A percentile compares a stretch with the other conserved stretches of the same genome.
These are phyloP conservation scores for Lagorchestes hirsutus DNA, from an alignment of 2,797 vertebrate species.

Conservation along the genomic window DNA sequence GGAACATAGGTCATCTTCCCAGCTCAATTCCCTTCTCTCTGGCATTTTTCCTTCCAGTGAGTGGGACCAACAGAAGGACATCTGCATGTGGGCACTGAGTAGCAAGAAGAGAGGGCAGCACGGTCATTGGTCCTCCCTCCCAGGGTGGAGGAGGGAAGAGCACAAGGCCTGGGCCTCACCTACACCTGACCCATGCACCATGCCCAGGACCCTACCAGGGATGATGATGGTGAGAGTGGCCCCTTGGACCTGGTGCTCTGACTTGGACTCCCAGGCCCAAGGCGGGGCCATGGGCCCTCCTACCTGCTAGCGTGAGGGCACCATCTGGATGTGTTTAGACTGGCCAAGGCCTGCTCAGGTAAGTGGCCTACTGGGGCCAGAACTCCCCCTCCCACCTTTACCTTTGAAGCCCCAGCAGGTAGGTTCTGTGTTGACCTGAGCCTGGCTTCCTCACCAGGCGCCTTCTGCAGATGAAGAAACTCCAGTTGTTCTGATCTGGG, in stretches of 20 bases:
- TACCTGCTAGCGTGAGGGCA: background rate
- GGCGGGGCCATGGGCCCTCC: background rate
- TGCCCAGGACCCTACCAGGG: background rate
- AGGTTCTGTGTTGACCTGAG: background rate
- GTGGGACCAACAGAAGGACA: background rate
- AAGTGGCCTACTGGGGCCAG: background rate
- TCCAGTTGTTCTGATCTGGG: no score
- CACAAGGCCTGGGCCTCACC: background rate
- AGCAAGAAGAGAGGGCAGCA: background rate
- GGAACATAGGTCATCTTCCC: background rate
- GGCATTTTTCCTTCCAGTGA: background rate
- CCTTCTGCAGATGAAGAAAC: background rate
- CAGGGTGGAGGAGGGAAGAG: no score
- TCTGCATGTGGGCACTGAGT: background rate
- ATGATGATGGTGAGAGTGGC: background rate
- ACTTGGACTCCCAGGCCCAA: background rate
- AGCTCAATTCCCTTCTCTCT: background rate
- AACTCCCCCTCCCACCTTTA: no score
- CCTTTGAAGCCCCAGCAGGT: background rate
- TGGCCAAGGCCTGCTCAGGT: background rate
- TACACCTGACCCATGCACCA: background rate
- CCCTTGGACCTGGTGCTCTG: background rate
- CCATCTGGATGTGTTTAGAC: background rate
- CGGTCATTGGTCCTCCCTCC: background rate
- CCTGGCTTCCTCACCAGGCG: background rate